phyloP scores from a whole-genome alignment of 2,888 invertebrate species.

The Rhagonycha lutea region DNA sequence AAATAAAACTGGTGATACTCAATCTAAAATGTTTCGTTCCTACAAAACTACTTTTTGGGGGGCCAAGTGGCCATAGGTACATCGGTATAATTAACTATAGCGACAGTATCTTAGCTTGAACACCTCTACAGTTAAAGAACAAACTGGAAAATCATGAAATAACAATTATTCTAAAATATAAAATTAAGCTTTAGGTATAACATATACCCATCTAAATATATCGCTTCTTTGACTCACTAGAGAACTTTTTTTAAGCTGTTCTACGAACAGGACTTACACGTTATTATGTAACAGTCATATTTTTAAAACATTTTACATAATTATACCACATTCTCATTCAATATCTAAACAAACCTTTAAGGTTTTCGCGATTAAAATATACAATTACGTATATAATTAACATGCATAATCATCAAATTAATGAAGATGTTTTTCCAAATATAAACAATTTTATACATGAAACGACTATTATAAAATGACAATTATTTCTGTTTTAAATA shows the following conservation, averaged over 20 bases:
- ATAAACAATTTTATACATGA: background rate
- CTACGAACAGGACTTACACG: background rate
- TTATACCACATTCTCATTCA: background rate
- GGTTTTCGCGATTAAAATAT: background rate
- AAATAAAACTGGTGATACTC: background rate
- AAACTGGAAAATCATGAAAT: background rate
- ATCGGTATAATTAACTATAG: background rate
- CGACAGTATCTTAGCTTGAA: background rate
- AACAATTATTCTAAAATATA: background rate
- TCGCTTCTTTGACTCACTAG: background rate
- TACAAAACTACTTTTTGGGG: background rate
- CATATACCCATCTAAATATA: background rate
- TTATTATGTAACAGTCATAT: conserved; percentile 3
- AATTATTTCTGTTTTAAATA: background rate
- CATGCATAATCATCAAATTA: background rate
- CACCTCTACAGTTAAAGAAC: background rate
- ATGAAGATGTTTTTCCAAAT: background rate
- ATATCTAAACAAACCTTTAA: background rate
- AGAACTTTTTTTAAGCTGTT: background rate
- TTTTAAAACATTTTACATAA: background rate
- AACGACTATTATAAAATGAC: background rate
- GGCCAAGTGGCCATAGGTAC: background rate
- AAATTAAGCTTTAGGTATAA: background rate
- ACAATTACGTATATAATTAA: background rate
- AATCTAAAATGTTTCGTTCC: background rate